Conservation (phyloP, 2,888 invertebrate species). For the Himalopsyche japonica region DNA sequence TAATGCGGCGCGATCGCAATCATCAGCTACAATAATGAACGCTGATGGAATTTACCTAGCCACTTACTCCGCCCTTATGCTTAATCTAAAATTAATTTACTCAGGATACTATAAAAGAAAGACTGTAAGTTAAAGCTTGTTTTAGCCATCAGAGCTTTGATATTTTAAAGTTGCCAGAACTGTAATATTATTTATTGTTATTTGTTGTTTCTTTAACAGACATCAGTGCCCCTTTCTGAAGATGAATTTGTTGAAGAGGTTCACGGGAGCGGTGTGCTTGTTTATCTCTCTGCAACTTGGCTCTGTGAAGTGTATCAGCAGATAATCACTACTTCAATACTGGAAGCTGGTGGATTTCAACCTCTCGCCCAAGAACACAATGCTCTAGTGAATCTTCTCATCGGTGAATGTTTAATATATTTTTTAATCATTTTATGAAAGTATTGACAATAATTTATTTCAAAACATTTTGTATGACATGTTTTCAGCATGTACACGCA, state of each 20-base stretch:
- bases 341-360: conserved; percentile 70
- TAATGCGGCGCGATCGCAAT: conserved; percentile 65
- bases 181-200: background rate
- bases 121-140: conserved; percentile 48
- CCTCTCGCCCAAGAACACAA: conserved; percentile 58
- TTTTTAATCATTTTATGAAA: background rate
- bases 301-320: conserved; percentile 89
- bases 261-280: conserved; percentile 87
- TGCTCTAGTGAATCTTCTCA: conserved; percentile 73
- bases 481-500: too few species aligned
- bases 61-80: conserved; percentile 80
- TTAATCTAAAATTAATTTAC: conserved; percentile 79
- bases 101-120: conserved; percentile 72
- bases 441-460: too few species aligned
- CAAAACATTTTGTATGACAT: too few species aligned
- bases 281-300: conserved; percentile 93
- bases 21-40: conserved; percentile 80
- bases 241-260: conserved; percentile 91
- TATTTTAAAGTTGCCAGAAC: background rate
- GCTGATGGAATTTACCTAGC: conserved; percentile 94
- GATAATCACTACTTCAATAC: conserved; percentile 72
- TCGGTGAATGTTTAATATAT: conserved; percentile 64
- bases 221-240: conserved; percentile 68
- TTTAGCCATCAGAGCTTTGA: conserved; percentile 39
- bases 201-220: conserved; percentile 46